phyloP scores from a whole-genome alignment of 2,113 vertebrate species.

The human region DNA sequence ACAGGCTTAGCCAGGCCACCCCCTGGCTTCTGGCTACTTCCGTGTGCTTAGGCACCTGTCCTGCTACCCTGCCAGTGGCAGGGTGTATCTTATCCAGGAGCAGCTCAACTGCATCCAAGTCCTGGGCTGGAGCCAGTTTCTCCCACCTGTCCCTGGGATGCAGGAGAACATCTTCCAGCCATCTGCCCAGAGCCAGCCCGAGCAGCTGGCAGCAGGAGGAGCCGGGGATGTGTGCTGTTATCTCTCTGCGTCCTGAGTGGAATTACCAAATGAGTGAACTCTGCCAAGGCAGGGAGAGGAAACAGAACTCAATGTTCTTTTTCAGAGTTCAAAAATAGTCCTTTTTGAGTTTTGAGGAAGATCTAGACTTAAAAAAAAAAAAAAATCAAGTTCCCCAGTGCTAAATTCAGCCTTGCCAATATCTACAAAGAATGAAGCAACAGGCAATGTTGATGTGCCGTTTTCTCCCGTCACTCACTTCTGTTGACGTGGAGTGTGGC shows the following conservation, averaged over 20 bases:
- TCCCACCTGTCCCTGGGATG: not conserved
- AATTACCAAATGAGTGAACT: not conserved
- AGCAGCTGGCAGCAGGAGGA: not conserved
- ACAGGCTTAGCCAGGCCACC: not conserved
- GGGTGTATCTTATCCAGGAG: not conserved
- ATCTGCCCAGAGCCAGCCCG: not conserved
- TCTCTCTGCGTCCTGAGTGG: slow-evolving; percentile 24
- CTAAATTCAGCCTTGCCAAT: slow-evolving; percentile 50
- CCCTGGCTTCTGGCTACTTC: not conserved
- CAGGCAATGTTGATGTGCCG: not conserved
- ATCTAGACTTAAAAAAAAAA: slow-evolving; percentile 35
- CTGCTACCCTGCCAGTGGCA: not conserved
- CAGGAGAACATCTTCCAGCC: not conserved
- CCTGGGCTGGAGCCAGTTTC: not conserved
- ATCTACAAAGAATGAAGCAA: slow-evolving; percentile 52
- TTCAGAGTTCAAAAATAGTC: slow-evolving; percentile 77
- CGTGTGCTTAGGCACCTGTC: not conserved
- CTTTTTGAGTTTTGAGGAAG: slow-evolving; percentile 69
- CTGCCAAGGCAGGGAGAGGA: slow-evolving; percentile 70
- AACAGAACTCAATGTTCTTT: slow-evolving; percentile 76
- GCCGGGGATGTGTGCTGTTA: not conserved
- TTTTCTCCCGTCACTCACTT: not conserved
- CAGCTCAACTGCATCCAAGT: not conserved
- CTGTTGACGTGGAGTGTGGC: not conserved
- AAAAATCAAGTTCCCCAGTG: not conserved